These are phyloP conservation scores for Porites lobata DNA, from an alignment of 92 coral and sea anemone species.

Conservation along the genomic window DNA sequence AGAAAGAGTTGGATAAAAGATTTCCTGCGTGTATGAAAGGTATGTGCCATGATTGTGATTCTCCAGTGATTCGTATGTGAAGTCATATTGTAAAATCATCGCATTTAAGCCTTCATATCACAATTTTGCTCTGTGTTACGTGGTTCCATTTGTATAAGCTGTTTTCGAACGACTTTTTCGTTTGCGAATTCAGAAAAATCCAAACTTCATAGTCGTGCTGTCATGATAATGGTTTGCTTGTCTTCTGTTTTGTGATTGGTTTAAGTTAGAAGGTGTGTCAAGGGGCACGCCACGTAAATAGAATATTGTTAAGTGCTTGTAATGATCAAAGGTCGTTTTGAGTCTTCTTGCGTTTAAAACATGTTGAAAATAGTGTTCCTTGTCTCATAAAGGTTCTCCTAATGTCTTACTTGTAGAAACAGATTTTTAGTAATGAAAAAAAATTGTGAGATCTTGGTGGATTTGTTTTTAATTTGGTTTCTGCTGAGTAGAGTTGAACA, in stretches of 20 bases:
- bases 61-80: background rate
- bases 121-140: too few relatives aligned
- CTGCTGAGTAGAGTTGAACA: too few relatives aligned
- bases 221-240: constrained; percentile 1
- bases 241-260: constrained; percentile 57
- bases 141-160: background rate
- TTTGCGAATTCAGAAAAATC: background rate
- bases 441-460: too few relatives aligned
- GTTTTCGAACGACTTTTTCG: background rate
- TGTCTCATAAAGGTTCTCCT: background rate
- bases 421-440: background rate
- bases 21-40: constrained; percentile 93
- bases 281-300: constrained; percentile 73
- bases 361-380: background rate
- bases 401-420: background rate
- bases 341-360: background rate
- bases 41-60: constrained; percentile 4
- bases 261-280: constrained; percentile 57
- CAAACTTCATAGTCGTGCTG: constrained; percentile 12
- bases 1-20: constrained; percentile 70
- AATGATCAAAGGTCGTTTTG: constrained; percentile 42
- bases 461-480: too few relatives aligned
- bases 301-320: background rate
- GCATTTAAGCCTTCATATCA: background rate
- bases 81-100: background rate